Base-by-base conservation (phyloP, 1,140 invertebrate species). In the Achatina immaculata region DNA sequence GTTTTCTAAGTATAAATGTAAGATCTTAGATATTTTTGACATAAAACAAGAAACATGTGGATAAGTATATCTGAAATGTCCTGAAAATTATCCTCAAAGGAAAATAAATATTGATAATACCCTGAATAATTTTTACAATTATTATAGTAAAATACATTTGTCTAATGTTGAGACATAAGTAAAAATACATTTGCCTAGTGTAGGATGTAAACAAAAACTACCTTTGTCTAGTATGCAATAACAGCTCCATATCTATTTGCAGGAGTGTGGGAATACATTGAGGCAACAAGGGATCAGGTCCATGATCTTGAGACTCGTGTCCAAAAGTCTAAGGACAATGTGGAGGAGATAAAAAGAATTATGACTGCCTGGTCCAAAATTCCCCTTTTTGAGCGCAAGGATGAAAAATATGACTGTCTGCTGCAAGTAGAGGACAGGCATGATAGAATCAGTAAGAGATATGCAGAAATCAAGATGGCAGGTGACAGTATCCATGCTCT, bases 321-420 rank as follows among this genome's bases (percentile, higher is more conserved):
- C 82, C 94, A 95, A 88, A 94, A 95, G 82, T 94, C 95, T 24
- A 97, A 98, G 92, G 93, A 93, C 45, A 98, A 99, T 92, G 93
- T 98, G 0, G 94, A 94, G 71, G 94, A 94, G 85, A 95, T 98
- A 36, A 94, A 94, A 88, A 92, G 92, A 21, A 93, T 96, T 21
- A 94, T 97, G 91, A 94, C 94, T 11, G 93, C 94, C 0, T 98
- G 96, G 96, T 94, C 94, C 28, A 94, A 94, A 83, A 93, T 93
- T 48, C 96, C 97, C 21, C 90, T 98, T 4, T 97, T 96, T 91
- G 95, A 96, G 91, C 92, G 97, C 72, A 91, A 91, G 86, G 96
- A 98, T 88, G 94, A 94, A 9, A 95, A 95, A 87, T 95, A 95
- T 91, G 95, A 97, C 85, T 93, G 94, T 0, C 92, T 97, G 28